A percentile compares a stretch with the other conserved stretches of the same genome.
These are phyloP conservation scores for Cinclus cinclus DNA, from an alignment of 2,113 vertebrate species.

Conservation along the genomic window DNA sequence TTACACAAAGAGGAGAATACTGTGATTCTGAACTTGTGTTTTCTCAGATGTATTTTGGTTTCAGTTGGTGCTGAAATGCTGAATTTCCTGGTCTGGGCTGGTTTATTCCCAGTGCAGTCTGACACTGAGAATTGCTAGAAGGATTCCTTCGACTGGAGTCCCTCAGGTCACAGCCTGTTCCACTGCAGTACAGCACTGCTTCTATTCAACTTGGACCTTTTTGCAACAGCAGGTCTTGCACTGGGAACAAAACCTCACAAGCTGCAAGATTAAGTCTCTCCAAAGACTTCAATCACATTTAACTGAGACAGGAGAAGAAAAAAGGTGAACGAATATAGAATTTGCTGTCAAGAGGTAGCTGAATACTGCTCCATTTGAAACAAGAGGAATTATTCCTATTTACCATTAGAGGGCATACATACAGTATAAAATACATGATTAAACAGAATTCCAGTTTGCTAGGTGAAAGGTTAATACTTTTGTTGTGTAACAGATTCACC, in stretches of 20 bases:
- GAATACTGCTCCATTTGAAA: neutral
- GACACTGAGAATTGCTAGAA: neutral
- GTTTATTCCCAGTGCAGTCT: neutral
- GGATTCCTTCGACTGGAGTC: neutral
- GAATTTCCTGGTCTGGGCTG: neutral
- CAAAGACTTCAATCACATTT: neutral
- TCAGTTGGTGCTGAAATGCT: neutral
- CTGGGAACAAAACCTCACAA: neutral
- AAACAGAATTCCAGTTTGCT: neutral
- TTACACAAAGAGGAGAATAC: neutral
- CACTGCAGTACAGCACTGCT: neutral
- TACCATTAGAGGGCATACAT: slow-evolving; percentile 73
- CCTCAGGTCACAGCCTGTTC: neutral
- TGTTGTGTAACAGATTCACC: neutral
- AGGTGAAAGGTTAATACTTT: slow-evolving; percentile 50
- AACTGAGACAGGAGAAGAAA: neutral
- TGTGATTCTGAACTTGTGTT: neutral
- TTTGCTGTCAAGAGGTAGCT: neutral
- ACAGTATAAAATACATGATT: slow-evolving; percentile 52
- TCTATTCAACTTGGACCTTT: neutral
- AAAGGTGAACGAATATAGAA: neutral
- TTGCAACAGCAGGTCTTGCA: neutral
- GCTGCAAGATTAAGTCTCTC: neutral
- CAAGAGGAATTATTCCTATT: slow-evolving; percentile 42
- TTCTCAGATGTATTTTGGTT: neutral